Base-by-base conservation (phyloP, 2,113 vertebrate species). In the Meles meles region DNA sequence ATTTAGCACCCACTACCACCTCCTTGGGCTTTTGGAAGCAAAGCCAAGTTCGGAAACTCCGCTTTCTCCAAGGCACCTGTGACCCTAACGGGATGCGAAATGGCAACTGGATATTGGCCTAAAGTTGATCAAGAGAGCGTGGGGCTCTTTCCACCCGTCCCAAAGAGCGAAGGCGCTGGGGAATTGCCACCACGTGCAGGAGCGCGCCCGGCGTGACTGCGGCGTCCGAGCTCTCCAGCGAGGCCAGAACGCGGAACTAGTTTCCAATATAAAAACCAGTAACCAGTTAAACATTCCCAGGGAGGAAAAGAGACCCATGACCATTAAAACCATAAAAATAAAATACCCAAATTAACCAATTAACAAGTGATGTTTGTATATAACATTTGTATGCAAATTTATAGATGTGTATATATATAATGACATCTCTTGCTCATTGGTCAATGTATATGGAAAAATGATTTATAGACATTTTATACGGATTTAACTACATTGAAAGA, bases 401-500 rank as follows among this genome's bases (percentile, higher is more conserved):
- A 17, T 52, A 17, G 4, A 52, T 52, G 49, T 44, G 13, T 76
- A 47, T 23, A 39, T 9, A 49, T n/a, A 34, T 49, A 7, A 71
- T 72, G 67, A 88, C 3, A 31, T 59, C 39, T 72, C 76, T 94
- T 94, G 18, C 71, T 81, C 29, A 44, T 23, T 15, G 1, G 42
- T 81, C 88, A 59, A 37, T 7, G 31, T 67, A 34, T 42, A 31
- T 27, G 17, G 8, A 95, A 91, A 93, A 95, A 42, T 59, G 9
- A 86, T 52, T 55, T 80, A 34, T 34, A 15, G 39, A 67, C 5
- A 59, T 95, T 94, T 81, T 42, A 42, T 21, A 97, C 2, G 27
- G 10, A 72, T 34, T 79, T 92, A 90, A 91, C 93, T 80, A 93
- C 71, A 67, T 39, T 88, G 47, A 85, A 96, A 92, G 77, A 80